Base-by-base conservation (phyloP, 1,140 invertebrate species). In the Aplysia californica region DNA sequence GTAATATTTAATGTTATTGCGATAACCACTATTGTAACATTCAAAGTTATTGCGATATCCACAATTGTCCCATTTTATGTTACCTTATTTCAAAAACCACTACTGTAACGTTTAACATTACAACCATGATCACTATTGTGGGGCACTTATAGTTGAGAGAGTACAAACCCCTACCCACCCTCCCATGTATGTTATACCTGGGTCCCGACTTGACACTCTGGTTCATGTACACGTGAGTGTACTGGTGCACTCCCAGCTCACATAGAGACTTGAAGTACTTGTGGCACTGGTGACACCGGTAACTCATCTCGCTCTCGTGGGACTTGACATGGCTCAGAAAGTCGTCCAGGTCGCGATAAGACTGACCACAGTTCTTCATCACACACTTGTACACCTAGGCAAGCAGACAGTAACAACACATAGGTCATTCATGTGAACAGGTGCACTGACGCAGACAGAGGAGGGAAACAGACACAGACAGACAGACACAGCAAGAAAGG, bases 321-420 rank as follows among this genome's bases (percentile, higher is more conserved):
- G 80, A 85, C 75, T 90, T 89, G 0, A 91, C 92, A 79, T 94
- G 93, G 64, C 92, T 91, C 35, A 94, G 85, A 81, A 93, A 93
- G n/a, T 90, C 83, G 36, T 94, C 92, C 21, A 94, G 84, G 31
- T 93, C 92, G 44, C 90, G 85, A 80, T 93, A 94, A 78, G 92
- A 92, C 78, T 90, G 84, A 23, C 90, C 90, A 84, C 93, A 94
- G 23, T 90, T 90, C 71, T 91, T 92, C 82, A 93, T 91, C 38
- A 93, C 92, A 83, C 93, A 94, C 80, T 93, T 92, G 84, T 93
- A 94, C 3, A 94, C 93, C 91, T 93, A 89, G 10, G 91, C 84
- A 78, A n/a, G 59, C 38, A 75, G 26, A n/a, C n/a, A n/a, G n/a
- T n/a, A n/a, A n/a, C n/a, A n/a, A n/a, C n/a, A n/a, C n/a, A n/a